phyloP scores from a whole-genome alignment of 1,140 invertebrate species.

The Bradysia coprophila region DNA sequence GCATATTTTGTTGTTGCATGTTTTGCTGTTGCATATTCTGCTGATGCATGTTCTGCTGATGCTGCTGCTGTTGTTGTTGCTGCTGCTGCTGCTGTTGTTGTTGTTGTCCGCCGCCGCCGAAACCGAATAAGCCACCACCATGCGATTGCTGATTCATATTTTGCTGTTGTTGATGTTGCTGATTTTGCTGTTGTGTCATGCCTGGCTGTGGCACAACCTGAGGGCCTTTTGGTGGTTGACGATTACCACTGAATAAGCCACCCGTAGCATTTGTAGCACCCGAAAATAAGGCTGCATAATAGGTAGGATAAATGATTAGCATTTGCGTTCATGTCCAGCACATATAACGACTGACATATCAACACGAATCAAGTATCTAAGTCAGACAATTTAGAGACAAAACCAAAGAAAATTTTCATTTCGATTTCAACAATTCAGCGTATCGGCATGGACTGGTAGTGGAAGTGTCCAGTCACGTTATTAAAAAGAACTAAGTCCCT shows the following conservation, averaged over 20 bases:
- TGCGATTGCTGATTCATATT: slow-evolving; percentile 9
- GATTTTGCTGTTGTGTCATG: slow-evolving; percentile 8
- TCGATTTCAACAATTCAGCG: too few relatives aligned
- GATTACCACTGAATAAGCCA: slow-evolving; percentile 23
- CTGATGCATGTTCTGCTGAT: slow-evolving; percentile 6
- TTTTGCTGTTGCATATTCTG: too few relatives aligned
- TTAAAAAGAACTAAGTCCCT: too few relatives aligned
- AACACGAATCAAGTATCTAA: too few relatives aligned
- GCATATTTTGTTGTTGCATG: slow-evolving; percentile 7
- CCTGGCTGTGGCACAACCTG: slow-evolving; percentile 19
- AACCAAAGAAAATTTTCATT: too few relatives aligned
- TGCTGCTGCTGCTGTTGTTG: slow-evolving; percentile 11
- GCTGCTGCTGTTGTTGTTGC: slow-evolving; percentile 8
- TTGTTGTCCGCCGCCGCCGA: slow-evolving; percentile 12
- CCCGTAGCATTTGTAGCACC: slow-evolving; percentile 25
- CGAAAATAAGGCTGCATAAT: too few relatives aligned
- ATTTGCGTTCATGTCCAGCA: too few relatives aligned
- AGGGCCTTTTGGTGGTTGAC: slow-evolving; percentile 23
- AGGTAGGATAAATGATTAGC: too few relatives aligned
- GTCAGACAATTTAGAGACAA: too few relatives aligned
- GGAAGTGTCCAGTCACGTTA: too few relatives aligned
- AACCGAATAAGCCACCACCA: slow-evolving; percentile 11
- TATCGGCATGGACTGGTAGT: too few relatives aligned
- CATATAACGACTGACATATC: too few relatives aligned
- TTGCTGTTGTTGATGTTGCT: slow-evolving; percentile 24